These are phyloP conservation scores for Myotis vivesi DNA, from an alignment of 2,797 vertebrate species.

Conservation along the genomic window DNA sequence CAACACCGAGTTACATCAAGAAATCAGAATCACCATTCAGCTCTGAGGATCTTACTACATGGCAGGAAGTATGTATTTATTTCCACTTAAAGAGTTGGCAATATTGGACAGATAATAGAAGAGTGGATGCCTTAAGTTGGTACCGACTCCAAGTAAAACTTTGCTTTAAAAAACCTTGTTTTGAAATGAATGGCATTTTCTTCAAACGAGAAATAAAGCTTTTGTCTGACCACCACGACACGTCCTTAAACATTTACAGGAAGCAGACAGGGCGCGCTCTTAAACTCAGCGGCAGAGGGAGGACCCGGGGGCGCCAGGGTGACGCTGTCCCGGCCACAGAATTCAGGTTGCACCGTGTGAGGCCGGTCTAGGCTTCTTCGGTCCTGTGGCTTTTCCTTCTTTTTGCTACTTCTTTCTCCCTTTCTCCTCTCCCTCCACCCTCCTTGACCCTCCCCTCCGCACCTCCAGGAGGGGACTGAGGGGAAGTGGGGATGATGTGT, in stretches of 20 bases:
- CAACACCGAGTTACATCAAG: neutral
- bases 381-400: neutral
- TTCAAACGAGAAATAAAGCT: neutral
- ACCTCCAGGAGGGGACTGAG: neutral
- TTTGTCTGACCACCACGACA: too few relatives aligned
- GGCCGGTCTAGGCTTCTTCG: neutral
- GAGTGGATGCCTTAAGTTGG: neutral
- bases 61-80: neutral
- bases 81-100: neutral
- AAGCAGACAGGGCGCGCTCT: neutral
- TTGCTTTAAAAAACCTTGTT: neutral
- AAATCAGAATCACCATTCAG: neutral
- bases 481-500: neutral
- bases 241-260: neutral
- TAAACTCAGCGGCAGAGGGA: neutral
- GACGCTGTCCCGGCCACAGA: neutral
- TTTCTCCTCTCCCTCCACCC: neutral
- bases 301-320: neutral
- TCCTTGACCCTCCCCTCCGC: neutral
- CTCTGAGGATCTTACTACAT: neutral
- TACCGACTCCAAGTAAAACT: neutral
- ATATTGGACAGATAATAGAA: neutral
- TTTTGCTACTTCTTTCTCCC: neutral
- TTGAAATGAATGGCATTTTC: neutral
- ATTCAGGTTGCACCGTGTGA: neutral